phyloP scores from a whole-genome alignment of 1,140 invertebrate genomes.

The Lepidurus packardi region DNA sequence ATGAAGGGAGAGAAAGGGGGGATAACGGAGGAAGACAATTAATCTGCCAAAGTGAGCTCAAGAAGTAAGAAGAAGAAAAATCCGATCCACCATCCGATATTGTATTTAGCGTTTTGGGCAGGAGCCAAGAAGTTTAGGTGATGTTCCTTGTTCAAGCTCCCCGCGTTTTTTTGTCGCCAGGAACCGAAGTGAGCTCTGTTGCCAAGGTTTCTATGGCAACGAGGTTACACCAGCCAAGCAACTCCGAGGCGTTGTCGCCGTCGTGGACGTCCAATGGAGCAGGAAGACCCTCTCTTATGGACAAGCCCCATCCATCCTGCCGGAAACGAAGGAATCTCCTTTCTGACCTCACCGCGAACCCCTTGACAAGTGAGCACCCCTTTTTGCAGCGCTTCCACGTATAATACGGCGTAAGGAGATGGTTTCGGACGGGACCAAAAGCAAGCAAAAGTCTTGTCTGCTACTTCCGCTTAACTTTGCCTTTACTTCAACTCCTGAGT shows the following conservation, averaged over 20 bases:
- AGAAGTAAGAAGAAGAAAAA: neutral
- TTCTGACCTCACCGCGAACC: constrained; percentile 17
- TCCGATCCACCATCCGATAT: neutral
- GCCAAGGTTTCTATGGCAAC: constrained; percentile 1
- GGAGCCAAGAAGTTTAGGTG: neutral
- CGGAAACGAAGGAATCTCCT: constrained; percentile 1
- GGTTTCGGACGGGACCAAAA: too few relatives aligned
- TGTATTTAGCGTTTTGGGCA: neutral
- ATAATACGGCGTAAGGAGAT: neutral
- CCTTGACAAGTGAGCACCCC: neutral
- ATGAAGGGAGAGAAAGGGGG: neutral
- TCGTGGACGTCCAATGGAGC: constrained; percentile 7
- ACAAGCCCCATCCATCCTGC: constrained; percentile 2
- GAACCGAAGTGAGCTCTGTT: neutral
- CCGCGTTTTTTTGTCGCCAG: neutral
- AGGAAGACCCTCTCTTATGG: neutral
- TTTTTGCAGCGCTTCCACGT: neutral
- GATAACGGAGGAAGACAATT: neutral
- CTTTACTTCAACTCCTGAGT: neutral
- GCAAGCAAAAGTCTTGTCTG: neutral
- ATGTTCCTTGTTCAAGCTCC: neutral
- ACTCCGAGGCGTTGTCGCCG: neutral
- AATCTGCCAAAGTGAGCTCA: neutral
- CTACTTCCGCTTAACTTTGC: neutral
- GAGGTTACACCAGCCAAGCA: neutral